phyloP scores from a whole-genome alignment of 2,888 invertebrate genomes.

The Drosophila hawaiiensis region DNA sequence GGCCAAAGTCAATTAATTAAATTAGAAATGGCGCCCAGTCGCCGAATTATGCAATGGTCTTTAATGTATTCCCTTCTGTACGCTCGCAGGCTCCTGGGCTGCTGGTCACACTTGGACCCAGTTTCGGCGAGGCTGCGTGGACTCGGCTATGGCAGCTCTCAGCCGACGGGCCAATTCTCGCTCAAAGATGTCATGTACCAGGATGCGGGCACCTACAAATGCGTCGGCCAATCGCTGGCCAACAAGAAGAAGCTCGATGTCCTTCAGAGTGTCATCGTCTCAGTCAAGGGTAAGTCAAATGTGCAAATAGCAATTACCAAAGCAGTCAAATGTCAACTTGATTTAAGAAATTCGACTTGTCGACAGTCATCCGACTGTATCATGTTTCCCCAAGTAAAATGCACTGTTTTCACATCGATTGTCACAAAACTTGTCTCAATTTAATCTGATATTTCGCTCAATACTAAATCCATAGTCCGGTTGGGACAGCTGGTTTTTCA shows the following conservation, averaged over 20 bases:
- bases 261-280: slow-evolving; percentile 86
- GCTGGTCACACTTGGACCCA: slow-evolving; percentile 88
- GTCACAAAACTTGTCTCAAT: neutral
- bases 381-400: neutral
- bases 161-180: slow-evolving; percentile 87
- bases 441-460: slow-evolving; percentile 1
- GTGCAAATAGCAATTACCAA: neutral
- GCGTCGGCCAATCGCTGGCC: slow-evolving; percentile 87
- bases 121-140: slow-evolving; percentile 87
- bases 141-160: slow-evolving; percentile 86
- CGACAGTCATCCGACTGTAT: neutral
- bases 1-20: slow-evolving; percentile 80
- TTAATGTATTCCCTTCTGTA: slow-evolving; percentile 14
- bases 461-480: slow-evolving; percentile 18
- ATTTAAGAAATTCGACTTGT: neutral
- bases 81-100: slow-evolving; percentile 87
- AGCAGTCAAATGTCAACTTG: neutral
- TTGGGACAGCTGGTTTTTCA: slow-evolving; percentile 13
- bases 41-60: slow-evolving; percentile 52
- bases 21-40: slow-evolving; percentile 61
- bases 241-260: slow-evolving; percentile 86
- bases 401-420: neutral
- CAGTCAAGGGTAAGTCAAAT: slow-evolving; percentile 86
- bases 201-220: slow-evolving; percentile 91
- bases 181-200: slow-evolving; percentile 91